Conservation (phyloP, 2,113 vertebrate genomes). For the Tiliqua scincoides region DNA sequence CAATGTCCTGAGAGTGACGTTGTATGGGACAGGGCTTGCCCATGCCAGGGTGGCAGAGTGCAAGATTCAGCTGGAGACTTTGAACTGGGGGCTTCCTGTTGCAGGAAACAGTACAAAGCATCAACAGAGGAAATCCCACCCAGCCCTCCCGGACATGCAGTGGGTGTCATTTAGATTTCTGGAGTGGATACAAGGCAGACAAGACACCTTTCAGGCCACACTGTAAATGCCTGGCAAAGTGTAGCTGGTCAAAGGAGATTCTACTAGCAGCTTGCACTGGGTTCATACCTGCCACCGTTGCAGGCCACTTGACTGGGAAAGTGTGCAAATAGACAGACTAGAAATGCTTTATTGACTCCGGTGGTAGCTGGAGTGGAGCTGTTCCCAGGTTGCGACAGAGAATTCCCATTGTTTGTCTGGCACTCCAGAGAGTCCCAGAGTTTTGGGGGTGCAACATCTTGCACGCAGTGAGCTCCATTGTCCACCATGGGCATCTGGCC, state of each 20-base stretch:
- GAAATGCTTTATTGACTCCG: neutral
- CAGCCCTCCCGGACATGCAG: neutral
- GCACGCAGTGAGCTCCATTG: too few relatives aligned
- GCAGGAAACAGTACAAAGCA: neutral
- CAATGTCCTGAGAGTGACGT: too few relatives aligned
- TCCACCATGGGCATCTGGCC: too few relatives aligned
- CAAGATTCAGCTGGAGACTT: too few relatives aligned
- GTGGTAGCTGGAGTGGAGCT: neutral
- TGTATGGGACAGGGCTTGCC: too few relatives aligned
- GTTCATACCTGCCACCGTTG: neutral
- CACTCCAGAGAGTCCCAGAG: neutral
- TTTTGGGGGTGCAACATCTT: too few relatives aligned
- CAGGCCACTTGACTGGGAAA: neutral
- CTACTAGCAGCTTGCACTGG: neutral
- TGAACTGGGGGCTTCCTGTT: too few relatives aligned
- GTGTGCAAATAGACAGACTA: neutral
- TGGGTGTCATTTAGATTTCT: neutral
- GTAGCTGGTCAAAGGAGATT: neutral
- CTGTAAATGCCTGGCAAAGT: too few relatives aligned
- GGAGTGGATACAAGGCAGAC: neutral
- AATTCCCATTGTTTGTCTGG: neutral
- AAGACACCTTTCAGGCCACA: too few relatives aligned
- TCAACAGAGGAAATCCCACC: neutral
- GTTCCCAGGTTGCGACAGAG: neutral
- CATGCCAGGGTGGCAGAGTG: too few relatives aligned